phyloP scores from a whole-genome alignment of 1,140 invertebrate genomes.

The Propsilocerus akamusi region DNA sequence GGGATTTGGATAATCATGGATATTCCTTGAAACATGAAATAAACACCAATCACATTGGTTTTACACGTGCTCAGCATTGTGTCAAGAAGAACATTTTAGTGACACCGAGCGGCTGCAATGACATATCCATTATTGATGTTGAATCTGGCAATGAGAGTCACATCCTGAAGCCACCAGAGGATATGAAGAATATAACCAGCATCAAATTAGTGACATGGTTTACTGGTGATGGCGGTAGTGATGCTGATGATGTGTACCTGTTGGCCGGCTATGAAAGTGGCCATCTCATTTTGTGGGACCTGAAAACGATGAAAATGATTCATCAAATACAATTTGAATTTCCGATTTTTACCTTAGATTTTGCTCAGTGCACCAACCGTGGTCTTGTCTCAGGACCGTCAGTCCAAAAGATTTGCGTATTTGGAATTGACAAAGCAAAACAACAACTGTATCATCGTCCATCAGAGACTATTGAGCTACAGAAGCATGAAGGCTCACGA shows the following conservation, averaged over 20 bases:
- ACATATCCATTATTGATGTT: constrained; percentile 36
- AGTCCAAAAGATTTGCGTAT: constrained; percentile 33
- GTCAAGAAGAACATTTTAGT: constrained; percentile 39
- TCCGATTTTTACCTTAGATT: constrained; percentile 47
- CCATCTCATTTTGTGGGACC: constrained; percentile 44
- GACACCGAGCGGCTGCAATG: constrained; percentile 40
- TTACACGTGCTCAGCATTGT: constrained; percentile 39
- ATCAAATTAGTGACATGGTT: neutral
- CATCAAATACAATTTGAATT: constrained; percentile 36
- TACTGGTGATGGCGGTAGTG: no score
- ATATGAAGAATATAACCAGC: neutral
- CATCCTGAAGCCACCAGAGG: constrained; percentile 14
- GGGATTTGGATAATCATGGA: constrained; percentile 34
- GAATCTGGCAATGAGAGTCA: constrained; percentile 30
- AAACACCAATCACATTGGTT: constrained; percentile 37
- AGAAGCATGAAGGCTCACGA: constrained; percentile 16
- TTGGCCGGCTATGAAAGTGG: constrained; percentile 45
- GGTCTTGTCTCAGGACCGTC: constrained; percentile 43
- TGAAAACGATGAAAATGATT: constrained; percentile 33
- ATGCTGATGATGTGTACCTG: constrained; percentile 29
- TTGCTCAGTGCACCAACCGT: constrained; percentile 35
- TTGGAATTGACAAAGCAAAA: constrained; percentile 30
- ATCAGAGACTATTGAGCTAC: constrained; percentile 28
- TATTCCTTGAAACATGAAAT: constrained; percentile 34
- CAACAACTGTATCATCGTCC: constrained; percentile 34